phyloP scores from a whole-genome alignment of 2,888 invertebrate genomes.

The Protula sp. region DNA sequence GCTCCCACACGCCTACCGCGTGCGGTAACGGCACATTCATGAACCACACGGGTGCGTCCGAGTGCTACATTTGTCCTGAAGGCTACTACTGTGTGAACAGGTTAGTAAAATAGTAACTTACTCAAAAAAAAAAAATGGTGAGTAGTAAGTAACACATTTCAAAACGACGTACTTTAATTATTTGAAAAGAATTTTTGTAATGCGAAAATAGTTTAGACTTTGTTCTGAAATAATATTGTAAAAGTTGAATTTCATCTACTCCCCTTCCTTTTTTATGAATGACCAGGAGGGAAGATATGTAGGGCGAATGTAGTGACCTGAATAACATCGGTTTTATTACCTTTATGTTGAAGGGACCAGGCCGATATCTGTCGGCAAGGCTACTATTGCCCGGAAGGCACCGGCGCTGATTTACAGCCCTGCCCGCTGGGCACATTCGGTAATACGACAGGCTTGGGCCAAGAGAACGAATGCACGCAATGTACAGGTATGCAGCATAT shows the following conservation, averaged over 20 bases:
- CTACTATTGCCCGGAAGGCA: conserved; percentile 46
- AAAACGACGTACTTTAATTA: too few species aligned
- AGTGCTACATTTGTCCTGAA: conserved; percentile 42
- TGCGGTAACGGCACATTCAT: conserved; percentile 45
- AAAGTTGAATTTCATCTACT: too few species aligned
- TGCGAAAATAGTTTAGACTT: too few species aligned
- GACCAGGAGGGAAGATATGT: too few species aligned
- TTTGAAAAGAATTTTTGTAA: too few species aligned
- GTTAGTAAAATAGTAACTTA: not conserved
- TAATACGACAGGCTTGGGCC: conserved; percentile 36
- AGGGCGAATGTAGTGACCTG: too few species aligned
- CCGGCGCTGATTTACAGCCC: conserved; percentile 40
- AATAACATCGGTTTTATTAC: too few species aligned
- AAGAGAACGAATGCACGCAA: conserved; percentile 36
- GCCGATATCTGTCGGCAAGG: conserved; percentile 44
- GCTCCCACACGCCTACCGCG: conserved; percentile 32
- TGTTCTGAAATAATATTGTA: too few species aligned
- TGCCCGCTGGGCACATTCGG: conserved; percentile 46
- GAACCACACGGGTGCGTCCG: conserved; percentile 43
- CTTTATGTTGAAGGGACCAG: conserved; percentile 23
- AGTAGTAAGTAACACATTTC: too few species aligned
- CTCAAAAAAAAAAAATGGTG: too few species aligned
- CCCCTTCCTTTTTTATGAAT: too few species aligned
- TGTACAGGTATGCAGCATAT: conserved; percentile 39
- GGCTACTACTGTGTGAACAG: conserved; percentile 44